Evolutionary conservation across 2,888 invertebrate species (phyloP).

Genomic region (Siphlonurus alternatus): DNA sequence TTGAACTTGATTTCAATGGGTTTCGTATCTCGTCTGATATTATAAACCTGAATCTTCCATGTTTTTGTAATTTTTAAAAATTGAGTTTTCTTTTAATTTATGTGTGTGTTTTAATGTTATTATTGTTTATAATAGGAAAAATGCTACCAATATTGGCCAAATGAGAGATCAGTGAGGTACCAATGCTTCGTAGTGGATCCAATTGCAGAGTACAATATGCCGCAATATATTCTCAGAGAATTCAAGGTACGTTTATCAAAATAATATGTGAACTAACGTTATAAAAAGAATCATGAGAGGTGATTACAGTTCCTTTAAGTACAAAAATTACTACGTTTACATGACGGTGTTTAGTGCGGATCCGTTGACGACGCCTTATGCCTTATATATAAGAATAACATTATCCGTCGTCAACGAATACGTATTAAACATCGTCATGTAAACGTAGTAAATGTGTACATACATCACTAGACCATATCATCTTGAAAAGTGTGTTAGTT

Average conservation of each 20-base stretch:
- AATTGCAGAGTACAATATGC: constrained; percentile 99
- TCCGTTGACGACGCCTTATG: too few relatives aligned
- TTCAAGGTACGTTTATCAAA: constrained; percentile 51
- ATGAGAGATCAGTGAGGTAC: constrained; percentile 90
- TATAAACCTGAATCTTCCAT: background rate
- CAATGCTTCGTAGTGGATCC: constrained; percentile 98
- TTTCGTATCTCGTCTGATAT: background rate
- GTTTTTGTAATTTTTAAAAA: constrained; percentile 4
- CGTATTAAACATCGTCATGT: too few relatives aligned
- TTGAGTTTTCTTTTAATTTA: constrained; percentile 4
- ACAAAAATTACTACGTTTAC: too few relatives aligned
- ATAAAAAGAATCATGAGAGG: background rate
- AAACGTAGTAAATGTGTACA: background rate
- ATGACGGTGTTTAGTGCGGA: too few relatives aligned
- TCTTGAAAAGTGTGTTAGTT: too few relatives aligned
- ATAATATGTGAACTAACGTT: too few relatives aligned
- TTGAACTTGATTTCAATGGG: too few relatives aligned
- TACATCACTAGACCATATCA: too few relatives aligned
- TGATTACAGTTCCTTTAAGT: background rate
- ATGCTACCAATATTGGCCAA: constrained; percentile 99
- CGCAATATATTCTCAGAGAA: constrained; percentile 94
- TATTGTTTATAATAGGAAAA: constrained; percentile 57
- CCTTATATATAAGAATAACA: background rate
- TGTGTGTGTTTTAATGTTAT: constrained; percentile 6
- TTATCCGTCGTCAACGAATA: too few relatives aligned